Evolutionary conservation across 2,113 vertebrate species (phyloP).

Genomic region (Vireo altiloquus): DNA sequence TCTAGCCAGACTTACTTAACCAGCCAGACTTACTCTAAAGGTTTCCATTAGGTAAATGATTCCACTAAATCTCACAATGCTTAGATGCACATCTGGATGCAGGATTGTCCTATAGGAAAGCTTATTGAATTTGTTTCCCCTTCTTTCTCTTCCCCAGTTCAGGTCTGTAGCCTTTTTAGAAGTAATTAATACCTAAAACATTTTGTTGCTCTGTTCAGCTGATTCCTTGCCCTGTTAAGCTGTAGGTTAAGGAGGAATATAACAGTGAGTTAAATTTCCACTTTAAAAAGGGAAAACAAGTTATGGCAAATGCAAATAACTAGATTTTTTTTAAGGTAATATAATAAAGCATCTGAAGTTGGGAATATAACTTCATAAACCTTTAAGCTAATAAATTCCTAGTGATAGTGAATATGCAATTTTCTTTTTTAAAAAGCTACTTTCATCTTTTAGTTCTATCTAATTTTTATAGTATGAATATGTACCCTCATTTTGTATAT

Average conservation of each 20-base stretch:
- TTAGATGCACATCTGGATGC: neutral
- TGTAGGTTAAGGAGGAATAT: neutral
- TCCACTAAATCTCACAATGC: neutral
- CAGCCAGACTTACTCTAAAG: neutral
- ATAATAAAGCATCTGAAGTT: neutral
- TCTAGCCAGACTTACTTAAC: neutral
- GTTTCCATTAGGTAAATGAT: neutral
- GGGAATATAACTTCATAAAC: neutral
- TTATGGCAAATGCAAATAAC: neutral
- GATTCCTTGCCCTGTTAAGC: accelerated
- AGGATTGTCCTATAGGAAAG: neutral
- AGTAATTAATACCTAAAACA: neutral
- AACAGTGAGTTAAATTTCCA: neutral
- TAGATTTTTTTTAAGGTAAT: neutral
- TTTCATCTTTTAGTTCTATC: neutral
- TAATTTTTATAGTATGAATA: neutral
- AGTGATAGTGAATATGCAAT: neutral
- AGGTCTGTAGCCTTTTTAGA: neutral
- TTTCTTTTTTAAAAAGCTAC: neutral
- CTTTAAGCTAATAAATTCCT: neutral
- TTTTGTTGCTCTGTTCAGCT: neutral
- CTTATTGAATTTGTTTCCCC: neutral
- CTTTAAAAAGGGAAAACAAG: neutral
- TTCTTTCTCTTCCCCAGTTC: neutral
- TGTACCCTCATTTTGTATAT: neutral